Base-by-base conservation (phyloP, 1,140 invertebrate species). In the silkworm (Bombyx mori) region DNA sequence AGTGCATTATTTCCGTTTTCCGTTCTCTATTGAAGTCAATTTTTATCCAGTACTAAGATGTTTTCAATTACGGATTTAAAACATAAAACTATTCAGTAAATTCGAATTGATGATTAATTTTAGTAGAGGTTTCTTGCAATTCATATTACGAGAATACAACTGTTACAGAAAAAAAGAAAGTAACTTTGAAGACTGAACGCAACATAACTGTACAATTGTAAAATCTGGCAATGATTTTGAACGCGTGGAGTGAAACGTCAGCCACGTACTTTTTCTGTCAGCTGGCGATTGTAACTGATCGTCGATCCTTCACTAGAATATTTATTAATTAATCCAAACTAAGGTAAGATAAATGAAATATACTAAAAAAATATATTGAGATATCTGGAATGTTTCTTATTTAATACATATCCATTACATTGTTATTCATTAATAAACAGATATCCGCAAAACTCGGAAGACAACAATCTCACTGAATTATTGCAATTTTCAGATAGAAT, bases 171-270 rank as follows among this genome's bases (percentile, higher is more conserved):
- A 22, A 51, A 51, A 3, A 51, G 18, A 51, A 51, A 12, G n/a
- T 51, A 12, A 51, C n/a, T 18, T 51, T 51, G 10, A 26, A 51
- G 22, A 51, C 18, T 54, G 68, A 70, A 75, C 50, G 69, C 58
- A 64, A 7, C 54, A 9, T 63, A 73, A 63, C 55, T 57, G 48
- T 63, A 52, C 48, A 64, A 57, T 62, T 44, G 44, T 68, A 53
- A 52, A 47, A 46, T 46, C 51, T 77, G 69, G 81, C 72, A 80
- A 80, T 52, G 45, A 65, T 71, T 69, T 68, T 68, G 71, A 65
- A 79, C 76, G 84, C 84, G 82, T 87, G 84, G 82, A 85, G 72
- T 80, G 82, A 84, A 86, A 85, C 75, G 82, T 85, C 82, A 84
- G 84, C 82, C 84, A 85, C 82, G 82, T 85, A 75, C 71, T 52